These are phyloP conservation scores for Aurelia sp. DNA, from an alignment of 30 jellyfish, hydroid and myxozoan genomes.

Conservation along the genomic window DNA sequence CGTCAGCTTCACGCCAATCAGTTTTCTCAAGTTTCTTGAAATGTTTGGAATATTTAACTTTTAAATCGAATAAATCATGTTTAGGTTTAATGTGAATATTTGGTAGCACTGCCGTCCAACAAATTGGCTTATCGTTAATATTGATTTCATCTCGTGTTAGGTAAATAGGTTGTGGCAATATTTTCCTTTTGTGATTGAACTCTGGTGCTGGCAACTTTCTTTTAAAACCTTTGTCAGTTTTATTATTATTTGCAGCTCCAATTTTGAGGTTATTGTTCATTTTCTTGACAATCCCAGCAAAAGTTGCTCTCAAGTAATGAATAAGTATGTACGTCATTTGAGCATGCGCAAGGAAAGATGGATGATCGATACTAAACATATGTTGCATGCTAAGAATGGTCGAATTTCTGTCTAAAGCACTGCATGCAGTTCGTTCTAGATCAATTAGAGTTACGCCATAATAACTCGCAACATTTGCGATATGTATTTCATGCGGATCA, in stretches of 20 bases:
- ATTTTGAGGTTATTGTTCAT: constrained; percentile 7
- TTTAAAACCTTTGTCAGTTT: constrained; percentile 2
- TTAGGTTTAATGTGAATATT: constrained; percentile 58
- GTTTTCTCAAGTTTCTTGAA: constrained; percentile 58
- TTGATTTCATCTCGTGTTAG: constrained; percentile 13
- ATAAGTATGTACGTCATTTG: constrained; percentile 83
- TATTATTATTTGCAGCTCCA: neutral
- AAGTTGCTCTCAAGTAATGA: constrained; percentile 52
- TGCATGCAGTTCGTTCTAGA: constrained; percentile 59
- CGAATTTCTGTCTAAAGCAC: constrained; percentile 17
- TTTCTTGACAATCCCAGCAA: constrained; percentile 21
- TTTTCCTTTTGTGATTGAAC: neutral
- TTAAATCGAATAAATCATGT: constrained; percentile 73
- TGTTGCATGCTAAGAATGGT: constrained; percentile 48
- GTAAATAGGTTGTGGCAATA: constrained; percentile 13
- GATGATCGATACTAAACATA: constrained; percentile 80
- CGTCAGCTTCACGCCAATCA: constrained; percentile 84
- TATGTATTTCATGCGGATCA: constrained; percentile 29
- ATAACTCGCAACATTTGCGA: constrained; percentile 49
- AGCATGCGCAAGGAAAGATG: constrained; percentile 95
- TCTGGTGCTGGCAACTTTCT: constrained; percentile 1
- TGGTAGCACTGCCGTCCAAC: constrained; percentile 89
- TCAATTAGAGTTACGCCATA: constrained; percentile 64
- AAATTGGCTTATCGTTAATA: constrained; percentile 45
- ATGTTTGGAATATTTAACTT: constrained; percentile 51